Base-by-base conservation (phyloP, 2,888 invertebrate genomes). In the Leptopilina syphax region DNA sequence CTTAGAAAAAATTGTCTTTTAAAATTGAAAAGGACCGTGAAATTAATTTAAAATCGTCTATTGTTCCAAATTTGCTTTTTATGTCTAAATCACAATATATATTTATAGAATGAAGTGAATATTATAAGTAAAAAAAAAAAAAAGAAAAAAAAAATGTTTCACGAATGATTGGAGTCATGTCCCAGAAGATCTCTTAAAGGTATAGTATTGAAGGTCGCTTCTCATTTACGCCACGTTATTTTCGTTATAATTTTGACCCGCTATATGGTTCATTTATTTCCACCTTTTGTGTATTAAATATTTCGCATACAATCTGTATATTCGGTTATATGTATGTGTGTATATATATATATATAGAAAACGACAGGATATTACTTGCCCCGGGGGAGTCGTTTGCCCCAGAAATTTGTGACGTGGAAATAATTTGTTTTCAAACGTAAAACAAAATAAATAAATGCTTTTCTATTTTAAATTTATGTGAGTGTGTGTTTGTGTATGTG, bases 151-250 rank as follows among this genome's bases (percentile, higher is more conserved):
- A 27, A n/a, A 10, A 41, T 34, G 41, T 44, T 24, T n/a, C n/a
- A 50, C 12, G n/a, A 66, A 79, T 77, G 81, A 73, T 83, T 83
- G 79, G 79, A 85, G 81, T 82, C 83, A 83, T 84, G 82, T 84
- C 84, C 84, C 82, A 76, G 65, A 77, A 76, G 66, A 77, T 78
- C 76, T 66, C 78, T 60, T 65, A 57, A 68, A 80, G 78, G 80
- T 54, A 18, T 18, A 18, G 18, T 18, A 76, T 77, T 67, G 50
- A 47, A 67, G 41, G 76, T 54, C 67, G 68, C 76, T 76, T 76
- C 73, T 77, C 77, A 80, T 82, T 78, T 78, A 77, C 78, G 79
- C 63, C 80, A 77, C 77, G 66, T 73, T 41, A 60, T 73, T 8
- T 10, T n/a, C 27, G n/a, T 34, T 34, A 34, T 34, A 34, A 34